A percentile compares a stretch with the other conserved stretches of the same genome.
Evolutionary conservation across 2,797 vertebrate species (phyloP).

Genomic region (Benthosema pterotum): DNA sequence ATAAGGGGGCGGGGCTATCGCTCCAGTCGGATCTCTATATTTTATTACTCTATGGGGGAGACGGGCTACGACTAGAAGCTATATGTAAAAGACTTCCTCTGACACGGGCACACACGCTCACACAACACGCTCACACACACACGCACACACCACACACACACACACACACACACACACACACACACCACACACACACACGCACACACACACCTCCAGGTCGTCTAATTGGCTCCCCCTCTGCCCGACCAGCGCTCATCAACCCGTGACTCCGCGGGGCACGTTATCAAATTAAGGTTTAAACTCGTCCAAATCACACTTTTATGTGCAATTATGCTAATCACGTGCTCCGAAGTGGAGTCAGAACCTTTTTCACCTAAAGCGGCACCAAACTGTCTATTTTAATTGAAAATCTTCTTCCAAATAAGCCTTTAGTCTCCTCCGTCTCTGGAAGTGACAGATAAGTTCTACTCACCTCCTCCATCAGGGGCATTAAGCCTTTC

Average conservation of each 20-base stretch:
- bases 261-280: conserved; percentile 35
- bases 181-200: neutral
- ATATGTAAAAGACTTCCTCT: too few relatives aligned
- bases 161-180: neutral
- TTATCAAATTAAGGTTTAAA: conserved; percentile 67
- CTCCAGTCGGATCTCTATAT: too few relatives aligned
- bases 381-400: conserved; percentile 66
- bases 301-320: conserved; percentile 67
- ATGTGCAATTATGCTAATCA: conserved; percentile 76
- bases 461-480: conserved; percentile 58
- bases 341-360: conserved; percentile 58
- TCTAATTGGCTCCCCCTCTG: conserved; percentile 13
- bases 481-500: too few relatives aligned
- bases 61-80: too few relatives aligned
- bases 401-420: conserved; percentile 70
- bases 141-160: too few relatives aligned
- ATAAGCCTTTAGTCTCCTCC: conserved; percentile 53
- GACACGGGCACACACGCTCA: too few relatives aligned
- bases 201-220: conserved; percentile 3
- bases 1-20: too few relatives aligned
- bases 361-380: conserved; percentile 64
- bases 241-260: conserved; percentile 34
- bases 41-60: too few relatives aligned
- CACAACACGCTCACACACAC: too few relatives aligned
- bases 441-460: conserved; percentile 44